Evolutionary conservation across 1,140 invertebrate genomes (phyloP).

Genomic region (Neocloeon triangulifer): DNA sequence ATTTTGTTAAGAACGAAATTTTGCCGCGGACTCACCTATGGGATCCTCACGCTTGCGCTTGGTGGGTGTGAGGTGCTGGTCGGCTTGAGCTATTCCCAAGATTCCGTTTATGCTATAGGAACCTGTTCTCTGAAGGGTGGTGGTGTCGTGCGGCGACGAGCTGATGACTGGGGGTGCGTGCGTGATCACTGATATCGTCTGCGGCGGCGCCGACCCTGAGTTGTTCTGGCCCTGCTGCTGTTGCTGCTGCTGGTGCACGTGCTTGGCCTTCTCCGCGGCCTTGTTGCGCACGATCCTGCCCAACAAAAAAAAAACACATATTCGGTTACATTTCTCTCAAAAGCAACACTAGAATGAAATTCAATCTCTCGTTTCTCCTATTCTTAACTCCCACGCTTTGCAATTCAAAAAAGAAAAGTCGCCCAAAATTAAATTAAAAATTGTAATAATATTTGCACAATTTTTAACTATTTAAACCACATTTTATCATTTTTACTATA

Average conservation of each 20-base stretch:
- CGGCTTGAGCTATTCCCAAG: slow-evolving; percentile 56
- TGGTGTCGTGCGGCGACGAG: slow-evolving; percentile 6
- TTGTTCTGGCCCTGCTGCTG: slow-evolving; percentile 19
- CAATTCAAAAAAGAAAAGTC: no score
- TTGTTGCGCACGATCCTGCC: slow-evolving; percentile 86
- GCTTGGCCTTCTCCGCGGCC: slow-evolving; percentile 86
- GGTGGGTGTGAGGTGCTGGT: slow-evolving; percentile 24
- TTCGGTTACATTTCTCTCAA: slow-evolving; percentile 3
- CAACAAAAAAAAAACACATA: no score
- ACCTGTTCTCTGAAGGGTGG: slow-evolving; percentile 18
- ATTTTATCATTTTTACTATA: no score
- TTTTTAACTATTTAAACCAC: no score
- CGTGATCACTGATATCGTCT: slow-evolving; percentile 15
- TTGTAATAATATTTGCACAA: no score
- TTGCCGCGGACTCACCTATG: slow-evolving; percentile 31
- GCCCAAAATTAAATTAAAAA: no score
- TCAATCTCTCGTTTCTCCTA: no score
- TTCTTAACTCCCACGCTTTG: no score
- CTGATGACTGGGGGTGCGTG: slow-evolving; percentile 12
- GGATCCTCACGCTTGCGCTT: slow-evolving; percentile 49
- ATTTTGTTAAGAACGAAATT: no score
- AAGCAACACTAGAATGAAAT: no score
- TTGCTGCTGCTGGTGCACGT: slow-evolving; percentile 54
- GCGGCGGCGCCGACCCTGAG: slow-evolving; percentile 10
- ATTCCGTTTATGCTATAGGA: slow-evolving; percentile 93